phyloP scores from a whole-genome alignment of 2,797 vertebrate genomes.

The Aldrovandia affinis region DNA sequence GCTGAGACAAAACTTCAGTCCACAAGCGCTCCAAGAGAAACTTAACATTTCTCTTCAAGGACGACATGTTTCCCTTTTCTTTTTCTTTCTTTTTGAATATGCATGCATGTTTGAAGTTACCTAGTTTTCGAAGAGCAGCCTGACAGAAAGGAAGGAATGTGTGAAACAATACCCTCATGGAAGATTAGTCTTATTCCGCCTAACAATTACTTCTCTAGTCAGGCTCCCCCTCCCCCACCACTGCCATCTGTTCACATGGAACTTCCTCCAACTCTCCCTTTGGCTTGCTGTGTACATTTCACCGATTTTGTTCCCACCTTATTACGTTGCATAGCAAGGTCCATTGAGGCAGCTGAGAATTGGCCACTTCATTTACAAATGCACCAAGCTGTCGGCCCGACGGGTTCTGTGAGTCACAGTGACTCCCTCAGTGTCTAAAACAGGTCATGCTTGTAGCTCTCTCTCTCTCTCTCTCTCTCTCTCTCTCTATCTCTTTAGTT shows the following conservation, averaged over 20 bases:
- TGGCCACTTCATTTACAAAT: conserved; percentile 22
- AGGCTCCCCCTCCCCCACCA: not conserved
- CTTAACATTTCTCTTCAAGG: not conserved
- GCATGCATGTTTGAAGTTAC: not conserved
- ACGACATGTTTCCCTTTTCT: not conserved
- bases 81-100: not conserved
- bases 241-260: conserved; percentile 24
- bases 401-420: conserved; percentile 12
- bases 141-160: not conserved
- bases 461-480: conserved; percentile 4
- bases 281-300: not conserved
- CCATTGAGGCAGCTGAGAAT: conserved; percentile 24
- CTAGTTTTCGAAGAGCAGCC: not conserved
- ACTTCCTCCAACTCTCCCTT: conserved; percentile 6
- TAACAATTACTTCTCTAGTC: conserved; percentile 3
- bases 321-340: conserved; percentile 58
- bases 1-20: not conserved
- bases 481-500: no score
- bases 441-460: conserved; percentile 12
- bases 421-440: not conserved
- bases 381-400: not conserved
- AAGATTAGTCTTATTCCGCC: conserved; percentile 13
- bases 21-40: not conserved
- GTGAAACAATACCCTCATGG: not conserved
- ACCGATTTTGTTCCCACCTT: conserved; percentile 67